Evolutionary conservation across 1,140 invertebrate genomes (phyloP).

Genomic region (Myzus persicae): DNA sequence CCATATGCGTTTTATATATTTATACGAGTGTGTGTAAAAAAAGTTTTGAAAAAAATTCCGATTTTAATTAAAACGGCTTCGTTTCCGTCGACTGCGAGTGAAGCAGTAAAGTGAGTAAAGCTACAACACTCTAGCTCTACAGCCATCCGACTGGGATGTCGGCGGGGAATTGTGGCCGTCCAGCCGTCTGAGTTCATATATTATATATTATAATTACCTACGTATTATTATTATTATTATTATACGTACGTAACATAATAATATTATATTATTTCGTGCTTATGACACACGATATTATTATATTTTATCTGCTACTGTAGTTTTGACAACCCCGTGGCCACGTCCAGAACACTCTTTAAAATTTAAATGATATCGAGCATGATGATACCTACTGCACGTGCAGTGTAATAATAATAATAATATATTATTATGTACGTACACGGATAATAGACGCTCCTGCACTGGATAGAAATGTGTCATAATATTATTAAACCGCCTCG

Average conservation of each 20-base stretch:
- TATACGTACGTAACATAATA: neutral
- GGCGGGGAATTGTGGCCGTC: neutral
- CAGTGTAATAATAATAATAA: neutral
- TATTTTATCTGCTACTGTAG: neutral
- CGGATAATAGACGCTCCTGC: neutral
- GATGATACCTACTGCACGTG: too few relatives aligned
- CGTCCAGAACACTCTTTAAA: constrained; percentile 15
- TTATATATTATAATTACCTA: neutral
- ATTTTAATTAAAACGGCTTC: neutral
- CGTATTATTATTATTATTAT: neutral
- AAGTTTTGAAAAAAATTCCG: neutral
- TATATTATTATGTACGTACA: neutral
- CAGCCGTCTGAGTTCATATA: neutral
- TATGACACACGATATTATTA: neutral
- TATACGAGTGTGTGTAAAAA: neutral
- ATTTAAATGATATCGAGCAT: neutral
- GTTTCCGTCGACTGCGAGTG: too few relatives aligned
- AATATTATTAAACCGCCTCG: neutral
- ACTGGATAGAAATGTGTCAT: neutral
- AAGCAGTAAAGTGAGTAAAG: too few relatives aligned
- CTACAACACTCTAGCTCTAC: neutral
- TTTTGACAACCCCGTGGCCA: neutral
- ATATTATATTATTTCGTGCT: neutral
- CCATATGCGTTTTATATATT: neutral
- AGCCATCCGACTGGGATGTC: neutral